Evolutionary conservation across 2,113 vertebrate genomes (phyloP).

Genomic region (Calyptomena viridis): DNA sequence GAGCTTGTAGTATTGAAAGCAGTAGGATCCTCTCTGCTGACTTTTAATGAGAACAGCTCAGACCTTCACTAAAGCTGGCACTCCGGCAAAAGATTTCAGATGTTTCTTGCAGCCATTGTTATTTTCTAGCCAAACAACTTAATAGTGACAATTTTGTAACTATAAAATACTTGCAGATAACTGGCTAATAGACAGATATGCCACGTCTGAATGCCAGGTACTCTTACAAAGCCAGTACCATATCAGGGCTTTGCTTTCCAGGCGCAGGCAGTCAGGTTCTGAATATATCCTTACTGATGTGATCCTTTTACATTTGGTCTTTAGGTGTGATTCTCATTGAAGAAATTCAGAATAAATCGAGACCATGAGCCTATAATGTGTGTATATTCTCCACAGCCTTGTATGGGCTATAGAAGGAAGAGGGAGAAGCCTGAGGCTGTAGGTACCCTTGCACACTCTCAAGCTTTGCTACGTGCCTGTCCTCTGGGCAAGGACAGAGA

Average conservation of each 20-base stretch:
- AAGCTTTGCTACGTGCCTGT: background rate
- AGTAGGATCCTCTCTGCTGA: constrained; percentile 19
- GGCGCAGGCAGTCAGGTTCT: background rate
- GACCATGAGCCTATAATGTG: accelerated
- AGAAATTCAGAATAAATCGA: background rate
- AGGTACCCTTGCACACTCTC: background rate
- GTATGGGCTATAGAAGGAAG: accelerated
- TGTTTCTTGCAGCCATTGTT: background rate
- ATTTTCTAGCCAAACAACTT: background rate
- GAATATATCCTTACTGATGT: background rate
- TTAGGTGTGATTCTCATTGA: background rate
- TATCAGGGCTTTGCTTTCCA: background rate
- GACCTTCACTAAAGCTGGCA: background rate
- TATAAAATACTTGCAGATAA: background rate
- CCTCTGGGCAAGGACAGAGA: background rate
- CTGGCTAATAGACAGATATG: background rate
- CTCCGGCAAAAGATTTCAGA: background rate
- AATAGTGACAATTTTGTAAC: background rate
- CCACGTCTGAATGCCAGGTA: background rate
- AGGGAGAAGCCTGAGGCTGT: background rate
- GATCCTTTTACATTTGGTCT: background rate
- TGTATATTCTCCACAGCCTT: background rate
- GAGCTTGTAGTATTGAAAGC: constrained; percentile 27
- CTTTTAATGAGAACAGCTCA: constrained; percentile 23
- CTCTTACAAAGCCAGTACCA: accelerated